Base-by-base conservation (phyloP, 2,888 invertebrate species). In the Pilophorus perplexus region DNA sequence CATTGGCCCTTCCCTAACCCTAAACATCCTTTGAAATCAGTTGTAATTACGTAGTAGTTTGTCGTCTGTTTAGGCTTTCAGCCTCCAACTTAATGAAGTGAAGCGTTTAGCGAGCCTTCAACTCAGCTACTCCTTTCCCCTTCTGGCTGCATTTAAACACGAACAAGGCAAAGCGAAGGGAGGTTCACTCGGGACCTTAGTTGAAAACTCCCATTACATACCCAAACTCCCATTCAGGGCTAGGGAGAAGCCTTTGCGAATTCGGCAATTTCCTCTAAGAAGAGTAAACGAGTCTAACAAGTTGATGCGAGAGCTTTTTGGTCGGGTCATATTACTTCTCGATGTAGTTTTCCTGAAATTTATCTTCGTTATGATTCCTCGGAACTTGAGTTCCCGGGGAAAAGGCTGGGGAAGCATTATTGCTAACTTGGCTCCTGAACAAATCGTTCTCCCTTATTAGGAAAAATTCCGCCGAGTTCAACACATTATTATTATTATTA, bases 1-100 rank as follows among this genome's bases (percentile, higher is more conserved):
- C 46, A 62, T 62, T 62, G 27, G 22, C 62, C 44, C 62, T 42
- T 48, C 46, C 38, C 46, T 23, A 12, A 25, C 38, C 59, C 2
- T 28, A 27, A 44, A 27, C 64, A 20, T n/a, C 54, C 64, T 65
- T 65, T 65, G 64, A 65, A 65, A 65, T 65, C 64, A 65, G 64
- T 65, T 38, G 64, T 65, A 65, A 65, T 65, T 54, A 54, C 54
- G 52, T 27, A 54, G 52, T 54, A 65, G 64, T 65, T 54, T 38
- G 54, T 54, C 52, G 64, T 54, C 64, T 65, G 54, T 52, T 65
- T 65, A 52, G 64, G 38, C 64, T 54, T 62, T 44, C 55, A 55
- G 55, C 22, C 23, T 23, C 42, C 27, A 46, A 46, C 46, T 46
- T 62, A 59, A 62, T 62, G 62, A 46, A 62, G 46, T 62, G 46